Percentiles rank a stretch among this genome's conserved stretches.
phyloP scores from a whole-genome alignment of 2,797 vertebrate species.

The Masticophis lateralis region DNA sequence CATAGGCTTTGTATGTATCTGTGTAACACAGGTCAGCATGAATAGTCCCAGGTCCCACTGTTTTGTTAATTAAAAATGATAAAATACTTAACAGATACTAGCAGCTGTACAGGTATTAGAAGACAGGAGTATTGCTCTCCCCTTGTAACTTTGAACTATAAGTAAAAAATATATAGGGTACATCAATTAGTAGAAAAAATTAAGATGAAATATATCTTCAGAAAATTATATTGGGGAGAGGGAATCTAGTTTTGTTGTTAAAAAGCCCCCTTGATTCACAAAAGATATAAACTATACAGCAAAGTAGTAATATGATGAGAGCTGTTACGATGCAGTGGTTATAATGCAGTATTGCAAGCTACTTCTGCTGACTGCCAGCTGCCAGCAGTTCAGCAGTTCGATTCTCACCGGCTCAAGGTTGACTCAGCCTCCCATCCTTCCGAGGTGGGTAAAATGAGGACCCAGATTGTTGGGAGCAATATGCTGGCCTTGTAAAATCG shows the following conservation, averaged over 20 bases:
- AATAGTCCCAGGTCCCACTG: neutral
- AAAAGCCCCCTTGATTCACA: accelerated
- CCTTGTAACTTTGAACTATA: neutral
- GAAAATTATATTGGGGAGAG: neutral
- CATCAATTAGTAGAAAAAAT: neutral
- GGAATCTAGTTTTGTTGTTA: neutral
- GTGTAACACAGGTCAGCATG: neutral
- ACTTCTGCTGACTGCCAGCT: no score
- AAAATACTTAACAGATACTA: neutral
- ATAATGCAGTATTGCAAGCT: no score
- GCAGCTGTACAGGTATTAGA: neutral
- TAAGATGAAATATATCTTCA: neutral
- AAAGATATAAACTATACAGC: constrained; percentile 1
- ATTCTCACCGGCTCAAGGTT: no score
- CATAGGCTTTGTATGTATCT: neutral
- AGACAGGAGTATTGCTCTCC: neutral
- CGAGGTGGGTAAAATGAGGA: no score
- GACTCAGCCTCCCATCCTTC: no score
- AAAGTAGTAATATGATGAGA: neutral
- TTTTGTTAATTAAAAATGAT: neutral
- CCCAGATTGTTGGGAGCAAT: no score
- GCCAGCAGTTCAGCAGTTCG: no score
- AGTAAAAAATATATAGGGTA: neutral
- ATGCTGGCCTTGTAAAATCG: no score
- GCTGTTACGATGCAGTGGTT: no score